phyloP scores from a whole-genome alignment of 2,888 invertebrate genomes.

The Drosophila heteroneura region DNA sequence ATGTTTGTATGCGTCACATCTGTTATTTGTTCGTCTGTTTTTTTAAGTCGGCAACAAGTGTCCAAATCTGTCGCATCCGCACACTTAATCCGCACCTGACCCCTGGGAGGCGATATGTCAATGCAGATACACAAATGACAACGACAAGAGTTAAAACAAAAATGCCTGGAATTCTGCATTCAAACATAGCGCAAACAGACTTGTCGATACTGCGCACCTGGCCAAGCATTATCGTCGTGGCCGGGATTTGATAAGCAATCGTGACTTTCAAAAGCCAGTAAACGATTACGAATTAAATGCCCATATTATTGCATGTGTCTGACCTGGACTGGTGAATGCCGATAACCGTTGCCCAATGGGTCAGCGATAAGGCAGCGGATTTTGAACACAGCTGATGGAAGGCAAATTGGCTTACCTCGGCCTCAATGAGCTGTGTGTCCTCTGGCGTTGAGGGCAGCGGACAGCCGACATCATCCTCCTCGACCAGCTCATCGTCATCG shows the following conservation, averaged over 20 bases:
- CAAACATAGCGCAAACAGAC: background rate
- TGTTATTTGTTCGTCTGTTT: slow-evolving; percentile 2
- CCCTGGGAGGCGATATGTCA: slow-evolving; percentile 19
- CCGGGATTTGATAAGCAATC: slow-evolving; percentile 33
- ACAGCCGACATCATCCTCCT: slow-evolving; percentile 93
- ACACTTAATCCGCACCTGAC: slow-evolving; percentile 43
- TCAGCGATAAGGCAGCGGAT: slow-evolving; percentile 48
- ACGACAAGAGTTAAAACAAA: slow-evolving; percentile 18
- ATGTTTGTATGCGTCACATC: slow-evolving; percentile 39
- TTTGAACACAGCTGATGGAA: slow-evolving; percentile 14
- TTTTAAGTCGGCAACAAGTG: slow-evolving; percentile 10
- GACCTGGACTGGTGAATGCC: background rate
- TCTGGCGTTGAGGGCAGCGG: slow-evolving; percentile 94
- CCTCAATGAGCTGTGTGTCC: slow-evolving; percentile 92
- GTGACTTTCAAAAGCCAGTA: slow-evolving; percentile 43
- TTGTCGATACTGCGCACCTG: slow-evolving; percentile 21
- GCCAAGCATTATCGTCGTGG: background rate
- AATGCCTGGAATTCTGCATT: background rate
- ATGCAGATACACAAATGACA: slow-evolving; percentile 9
- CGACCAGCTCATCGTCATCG: slow-evolving; percentile 83
- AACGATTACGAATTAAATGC: slow-evolving; percentile 13
- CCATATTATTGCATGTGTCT: background rate
- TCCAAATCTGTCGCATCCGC: slow-evolving; percentile 9
- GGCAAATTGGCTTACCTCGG: slow-evolving; percentile 87
- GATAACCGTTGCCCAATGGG: slow-evolving; percentile 53